phyloP scores from a whole-genome alignment of 1,140 invertebrate species.

The Paracyclopina nana region DNA sequence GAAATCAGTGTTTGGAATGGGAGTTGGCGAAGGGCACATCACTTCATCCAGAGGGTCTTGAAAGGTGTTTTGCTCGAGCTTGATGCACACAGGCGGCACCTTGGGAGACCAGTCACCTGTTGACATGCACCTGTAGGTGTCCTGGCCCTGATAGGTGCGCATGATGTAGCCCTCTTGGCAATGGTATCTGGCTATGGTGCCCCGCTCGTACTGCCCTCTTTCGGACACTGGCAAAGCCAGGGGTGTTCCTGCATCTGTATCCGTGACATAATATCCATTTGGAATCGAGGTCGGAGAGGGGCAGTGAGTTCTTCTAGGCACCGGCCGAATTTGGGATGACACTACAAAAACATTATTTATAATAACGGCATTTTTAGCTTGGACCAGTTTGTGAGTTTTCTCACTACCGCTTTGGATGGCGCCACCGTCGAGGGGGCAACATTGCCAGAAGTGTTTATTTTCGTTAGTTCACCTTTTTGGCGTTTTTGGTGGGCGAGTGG shows the following conservation, averaged over 20 bases:
- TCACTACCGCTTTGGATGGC: no score
- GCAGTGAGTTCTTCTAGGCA: background rate
- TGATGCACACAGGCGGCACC: slow-evolving; percentile 16
- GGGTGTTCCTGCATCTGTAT: background rate
- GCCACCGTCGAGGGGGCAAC: no score
- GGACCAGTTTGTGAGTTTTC: no score
- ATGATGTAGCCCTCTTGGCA: slow-evolving; percentile 21
- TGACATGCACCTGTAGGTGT: slow-evolving; percentile 18
- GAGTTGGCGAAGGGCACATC: slow-evolving; percentile 18
- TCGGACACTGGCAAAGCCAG: slow-evolving; percentile 12
- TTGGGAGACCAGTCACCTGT: slow-evolving; percentile 18
- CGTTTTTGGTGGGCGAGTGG: no score
- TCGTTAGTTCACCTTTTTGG: no score
- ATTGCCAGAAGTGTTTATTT: no score
- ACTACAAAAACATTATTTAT: no score
- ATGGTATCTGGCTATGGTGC: slow-evolving; percentile 19
- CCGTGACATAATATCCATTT: slow-evolving; percentile 11
- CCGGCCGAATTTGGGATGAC: no score
- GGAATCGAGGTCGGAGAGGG: slow-evolving; percentile 7
- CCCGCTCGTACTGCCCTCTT: slow-evolving; percentile 17
- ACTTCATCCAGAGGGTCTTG: slow-evolving; percentile 14
- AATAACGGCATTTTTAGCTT: no score
- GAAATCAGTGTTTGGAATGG: slow-evolving; percentile 17
- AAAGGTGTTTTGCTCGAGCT: background rate
- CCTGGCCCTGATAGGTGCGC: slow-evolving; percentile 17